phyloP scores from a whole-genome alignment of 2,888 invertebrate genomes.

The Microctonus hyperodae region DNA sequence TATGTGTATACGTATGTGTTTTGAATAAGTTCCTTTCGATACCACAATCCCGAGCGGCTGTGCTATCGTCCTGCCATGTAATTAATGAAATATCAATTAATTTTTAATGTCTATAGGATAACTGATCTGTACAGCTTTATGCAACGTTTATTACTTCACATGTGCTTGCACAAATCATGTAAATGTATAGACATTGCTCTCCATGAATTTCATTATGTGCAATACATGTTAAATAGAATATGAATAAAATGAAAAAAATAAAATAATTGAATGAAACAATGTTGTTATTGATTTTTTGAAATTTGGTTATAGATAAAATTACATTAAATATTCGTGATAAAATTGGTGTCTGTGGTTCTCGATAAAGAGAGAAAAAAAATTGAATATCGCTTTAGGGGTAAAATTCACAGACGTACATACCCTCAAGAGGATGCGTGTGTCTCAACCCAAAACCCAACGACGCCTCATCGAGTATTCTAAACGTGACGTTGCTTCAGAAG shows the following conservation, averaged over 20 bases:
- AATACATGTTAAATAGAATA: neutral
- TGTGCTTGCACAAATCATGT: neutral
- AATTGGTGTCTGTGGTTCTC: constrained; percentile 3
- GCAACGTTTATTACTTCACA: neutral
- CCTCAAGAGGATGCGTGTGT: neutral
- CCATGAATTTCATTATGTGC: neutral
- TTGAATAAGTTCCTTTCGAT: neutral
- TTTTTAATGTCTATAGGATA: constrained; percentile 43
- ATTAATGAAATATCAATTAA: constrained; percentile 57
- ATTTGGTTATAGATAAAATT: constrained; percentile 1
- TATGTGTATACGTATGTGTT: neutral
- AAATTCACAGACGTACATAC: neutral
- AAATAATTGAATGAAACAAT: neutral
- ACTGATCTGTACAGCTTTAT: constrained; percentile 7
- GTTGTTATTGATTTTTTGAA: neutral
- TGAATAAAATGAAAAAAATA: neutral
- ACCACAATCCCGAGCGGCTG: constrained; percentile 4
- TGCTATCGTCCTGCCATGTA: constrained; percentile 39
- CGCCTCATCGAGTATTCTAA: constrained; percentile 27
- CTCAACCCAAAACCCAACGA: constrained; percentile 14
- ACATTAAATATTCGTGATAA: neutral
- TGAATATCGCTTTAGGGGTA: neutral
- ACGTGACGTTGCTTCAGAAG: constrained; percentile 19
- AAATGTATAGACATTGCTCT: neutral
- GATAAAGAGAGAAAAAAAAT: neutral